Evolutionary conservation across 2,888 invertebrate species (phyloP), one percentile per base, ranked within the genome.

Genomic region (Galeruca laticollis): DNA sequence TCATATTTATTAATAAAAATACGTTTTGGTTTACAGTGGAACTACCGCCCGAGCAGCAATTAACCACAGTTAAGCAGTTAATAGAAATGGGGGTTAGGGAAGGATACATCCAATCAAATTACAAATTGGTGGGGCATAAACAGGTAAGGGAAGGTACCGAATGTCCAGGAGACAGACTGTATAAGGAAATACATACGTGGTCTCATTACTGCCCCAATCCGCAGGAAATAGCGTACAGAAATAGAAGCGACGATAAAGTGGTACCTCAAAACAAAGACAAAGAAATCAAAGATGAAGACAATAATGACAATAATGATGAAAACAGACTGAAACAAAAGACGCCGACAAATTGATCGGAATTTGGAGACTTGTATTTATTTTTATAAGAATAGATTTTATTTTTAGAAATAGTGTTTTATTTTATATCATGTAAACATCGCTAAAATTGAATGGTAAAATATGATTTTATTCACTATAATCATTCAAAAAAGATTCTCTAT

Each of bases 101-200:
- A n/a, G 91, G 91, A 0, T 88, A 87, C 80, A 89, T 93, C 21
- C 82, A 85, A 20, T 80, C 86, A 0, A 85, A 89, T 73, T 92
- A 91, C 80, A 88, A 87, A 66, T 83, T 93, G 40, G 84, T 91
- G 15, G 93, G 92, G 0, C 93, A 93, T 82, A 84, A 88, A 49
- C 89, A 90, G 79, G 89, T 88, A 9, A 83, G 88, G 51, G 85
- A 85, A 15, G 82, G 78, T 1, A 93, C 93, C 0, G 90, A 90
- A 75, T 93, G 93, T 74, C 93, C 93, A 0, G 93, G 93, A 0
- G 86, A 86, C 2, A 86, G 88, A 0, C 85, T 93, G 0, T 88
- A 88, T 72, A 78, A 87, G 4, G 89, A 90, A 75, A 91, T 93
- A 56, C 85, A 87, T 1, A 88, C 85, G 0, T 93, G 93, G 93